Base-by-base conservation (phyloP, 2,888 invertebrate genomes). In the Apodemia duryi region DNA sequence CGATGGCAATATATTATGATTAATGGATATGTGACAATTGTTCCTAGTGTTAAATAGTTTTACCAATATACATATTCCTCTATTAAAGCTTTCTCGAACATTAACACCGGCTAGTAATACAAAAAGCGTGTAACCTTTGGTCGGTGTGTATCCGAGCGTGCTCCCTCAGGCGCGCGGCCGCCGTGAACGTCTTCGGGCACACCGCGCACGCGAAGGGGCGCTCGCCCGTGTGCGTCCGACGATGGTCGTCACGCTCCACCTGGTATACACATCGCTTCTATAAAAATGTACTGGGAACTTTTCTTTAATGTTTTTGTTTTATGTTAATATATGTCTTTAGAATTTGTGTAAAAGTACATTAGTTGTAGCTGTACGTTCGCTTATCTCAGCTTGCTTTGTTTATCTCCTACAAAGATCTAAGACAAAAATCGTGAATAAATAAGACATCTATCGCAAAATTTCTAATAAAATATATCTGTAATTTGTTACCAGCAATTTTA, bases 161-260 rank as follows among this genome's bases (percentile, higher is more conserved):
- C 63, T 91, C 91, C 74, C 91, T 85, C 83, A 91, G 78, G 70
- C 91, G 86, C 76, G 91, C 91, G 29, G 91, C 90, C 65, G 91
- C 91, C 70, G 91, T 91, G 82, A 91, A 91, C 77, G 91, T 91
- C 89, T 91, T 91, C 72, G 88, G 87, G 84, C 91, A 91, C 69
- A 83, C 85, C 52, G 84, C 70, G 79, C 91, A 91, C 77, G 88
- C 88, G 81, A 91, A 91, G 81, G 91, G 91, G 69, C 91, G 84
- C 82, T 91, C 91, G 73, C 91, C 90, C 35, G 91, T 91, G 78
- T 91, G 91, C 69, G 90, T 91, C 71, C 91, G 88, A 28, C 91
- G 86, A 71, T 91, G 91, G 74, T 91, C 91, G 90, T 91, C 91
- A 70, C 91, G 91, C 90, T 91, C 91, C 88, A 91, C 90, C 91